phyloP scores from a whole-genome alignment of 1,140 invertebrate genomes.

The Luehdorfia chinensis region DNA sequence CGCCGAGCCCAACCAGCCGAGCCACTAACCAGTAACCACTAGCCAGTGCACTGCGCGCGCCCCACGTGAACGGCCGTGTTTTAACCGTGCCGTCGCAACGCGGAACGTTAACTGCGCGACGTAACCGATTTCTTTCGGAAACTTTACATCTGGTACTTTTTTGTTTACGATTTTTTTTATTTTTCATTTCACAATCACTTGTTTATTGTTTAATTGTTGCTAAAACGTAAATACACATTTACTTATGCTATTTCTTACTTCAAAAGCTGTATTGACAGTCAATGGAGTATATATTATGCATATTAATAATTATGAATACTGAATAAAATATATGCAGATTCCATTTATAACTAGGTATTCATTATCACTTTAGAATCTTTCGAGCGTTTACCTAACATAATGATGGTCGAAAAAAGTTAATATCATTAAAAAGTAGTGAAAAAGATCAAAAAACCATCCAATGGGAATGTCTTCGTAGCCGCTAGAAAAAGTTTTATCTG shows the following conservation, averaged over 20 bases:
- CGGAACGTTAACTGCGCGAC: neutral
- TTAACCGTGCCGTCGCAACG: neutral
- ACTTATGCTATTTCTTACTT: too few relatives aligned
- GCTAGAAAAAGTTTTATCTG: slow-evolving; percentile 67
- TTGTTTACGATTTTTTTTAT: neutral
- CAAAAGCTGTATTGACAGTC: too few relatives aligned
- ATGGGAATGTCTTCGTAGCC: slow-evolving; percentile 18
- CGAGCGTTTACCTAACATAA: neutral
- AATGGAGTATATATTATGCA: too few relatives aligned
- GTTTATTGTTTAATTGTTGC: neutral
- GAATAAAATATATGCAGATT: too few relatives aligned
- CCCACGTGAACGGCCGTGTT: slow-evolving; percentile 50
- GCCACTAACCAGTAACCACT: too few relatives aligned
- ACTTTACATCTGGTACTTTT: slow-evolving; percentile 18
- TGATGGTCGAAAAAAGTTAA: too few relatives aligned
- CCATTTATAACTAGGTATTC: too few relatives aligned
- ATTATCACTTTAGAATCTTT: too few relatives aligned
- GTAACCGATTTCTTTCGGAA: slow-evolving; percentile 6
- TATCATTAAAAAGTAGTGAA: neutral
- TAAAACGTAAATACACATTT: too few relatives aligned
- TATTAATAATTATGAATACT: too few relatives aligned
- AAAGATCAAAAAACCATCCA: too few relatives aligned
- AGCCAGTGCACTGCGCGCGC: slow-evolving; percentile 61
- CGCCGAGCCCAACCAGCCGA: slow-evolving; percentile 39
- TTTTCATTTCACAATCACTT: neutral